phyloP scores from a whole-genome alignment of 2,888 invertebrate species.

The Erpobdella octoculata region DNA sequence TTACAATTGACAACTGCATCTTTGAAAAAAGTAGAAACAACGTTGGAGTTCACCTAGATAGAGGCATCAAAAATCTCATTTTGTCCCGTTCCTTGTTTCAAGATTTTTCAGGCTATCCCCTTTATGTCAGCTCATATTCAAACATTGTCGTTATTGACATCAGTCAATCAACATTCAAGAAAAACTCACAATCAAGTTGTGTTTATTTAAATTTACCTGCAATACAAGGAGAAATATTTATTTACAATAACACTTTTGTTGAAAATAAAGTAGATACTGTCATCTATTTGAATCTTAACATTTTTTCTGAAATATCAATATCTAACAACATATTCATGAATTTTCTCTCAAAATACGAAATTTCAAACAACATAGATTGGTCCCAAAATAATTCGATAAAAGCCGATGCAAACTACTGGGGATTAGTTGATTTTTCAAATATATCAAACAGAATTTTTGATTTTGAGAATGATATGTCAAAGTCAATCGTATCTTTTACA shows the following conservation, averaged over 20 bases:
- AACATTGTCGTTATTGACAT: neutral
- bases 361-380: neutral
- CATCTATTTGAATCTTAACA: neutral
- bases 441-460: conserved; percentile 21
- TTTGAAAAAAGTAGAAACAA: too few relatives aligned
- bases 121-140: too few relatives aligned
- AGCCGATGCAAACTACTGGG: conserved; percentile 24
- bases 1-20: too few relatives aligned
- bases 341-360: conserved; percentile 16
- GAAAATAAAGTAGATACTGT: neutral
- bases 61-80: neutral
- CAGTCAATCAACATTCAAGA: neutral
- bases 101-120: neutral
- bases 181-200: too few relatives aligned
- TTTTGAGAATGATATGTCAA: conserved; percentile 2
- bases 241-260: neutral
- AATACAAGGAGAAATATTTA: neutral
- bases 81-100: neutral
- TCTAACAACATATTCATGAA: conserved; percentile 24
- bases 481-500: neutral
- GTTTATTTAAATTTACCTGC: neutral
- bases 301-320: neutral
- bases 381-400: neutral
- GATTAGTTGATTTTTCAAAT: neutral
- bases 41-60: neutral